Evolutionary conservation across 1,140 invertebrate species (phyloP).

Genomic region (Drosophila rufa): DNA sequence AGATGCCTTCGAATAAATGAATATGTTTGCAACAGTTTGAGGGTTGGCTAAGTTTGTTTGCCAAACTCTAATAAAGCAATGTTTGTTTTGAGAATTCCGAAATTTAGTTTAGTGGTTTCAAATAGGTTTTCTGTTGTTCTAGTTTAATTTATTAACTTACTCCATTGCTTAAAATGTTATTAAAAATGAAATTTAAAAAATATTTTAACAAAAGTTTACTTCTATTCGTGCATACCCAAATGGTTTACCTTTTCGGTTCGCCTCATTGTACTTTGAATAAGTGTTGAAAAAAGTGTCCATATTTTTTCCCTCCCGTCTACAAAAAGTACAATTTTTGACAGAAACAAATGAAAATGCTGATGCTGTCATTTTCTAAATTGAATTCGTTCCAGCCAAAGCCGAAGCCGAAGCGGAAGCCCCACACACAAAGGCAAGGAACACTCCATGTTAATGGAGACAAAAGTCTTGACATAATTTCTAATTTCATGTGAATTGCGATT

Average conservation of each 20-base stretch:
- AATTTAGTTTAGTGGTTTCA: not conserved
- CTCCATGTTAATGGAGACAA: slow-evolving; percentile 29
- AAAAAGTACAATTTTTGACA: slow-evolving; percentile 53
- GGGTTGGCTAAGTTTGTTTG: slow-evolving; percentile 41
- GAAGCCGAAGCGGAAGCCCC: not conserved
- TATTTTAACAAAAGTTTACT: not conserved
- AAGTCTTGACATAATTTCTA: slow-evolving; percentile 69
- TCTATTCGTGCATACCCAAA: slow-evolving; percentile 5
- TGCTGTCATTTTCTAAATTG: slow-evolving; percentile 74
- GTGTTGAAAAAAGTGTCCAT: slow-evolving; percentile 25
- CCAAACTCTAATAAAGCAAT: slow-evolving; percentile 35
- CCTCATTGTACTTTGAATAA: slow-evolving; percentile 3
- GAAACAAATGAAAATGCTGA: slow-evolving; percentile 72
- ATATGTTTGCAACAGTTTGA: slow-evolving; percentile 33
- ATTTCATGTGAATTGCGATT: slow-evolving; percentile 66
- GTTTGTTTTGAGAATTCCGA: slow-evolving; percentile 4
- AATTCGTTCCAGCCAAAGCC: slow-evolving; percentile 47
- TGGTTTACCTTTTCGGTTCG: not conserved
- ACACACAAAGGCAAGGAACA: slow-evolving; percentile 3
- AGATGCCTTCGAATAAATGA: slow-evolving; percentile 28
- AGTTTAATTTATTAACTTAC: not conserved
- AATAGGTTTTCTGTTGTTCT: not conserved
- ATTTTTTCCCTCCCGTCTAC: slow-evolving; percentile 2
- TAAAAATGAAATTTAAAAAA: not conserved
- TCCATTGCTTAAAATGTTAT: not conserved